These are phyloP conservation scores for Paramormyrops kingsleyae DNA, from an alignment of 2,113 vertebrate species.

Conservation along the genomic window DNA sequence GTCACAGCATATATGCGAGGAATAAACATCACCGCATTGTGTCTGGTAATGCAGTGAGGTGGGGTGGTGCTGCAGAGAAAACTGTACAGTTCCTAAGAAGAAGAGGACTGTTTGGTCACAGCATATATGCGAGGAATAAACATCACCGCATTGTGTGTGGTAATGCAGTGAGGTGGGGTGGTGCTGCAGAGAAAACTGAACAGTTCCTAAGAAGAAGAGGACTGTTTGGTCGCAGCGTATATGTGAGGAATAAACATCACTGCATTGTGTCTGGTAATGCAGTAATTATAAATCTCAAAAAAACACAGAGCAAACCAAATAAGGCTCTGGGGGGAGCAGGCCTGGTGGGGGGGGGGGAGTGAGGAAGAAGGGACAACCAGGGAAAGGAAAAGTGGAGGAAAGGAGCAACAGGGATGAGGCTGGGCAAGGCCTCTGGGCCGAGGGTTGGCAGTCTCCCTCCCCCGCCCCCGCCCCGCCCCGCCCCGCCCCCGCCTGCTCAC, in stretches of 20 bases:
- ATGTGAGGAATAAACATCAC: constrained; percentile 50
- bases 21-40: no score
- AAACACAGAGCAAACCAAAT: constrained; percentile 47
- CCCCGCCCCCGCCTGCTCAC: neutral
- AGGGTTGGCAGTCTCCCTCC: neutral
- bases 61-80: constrained; percentile 6
- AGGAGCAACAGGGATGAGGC: neutral
- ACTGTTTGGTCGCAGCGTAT: constrained; percentile 48
- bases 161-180: neutral
- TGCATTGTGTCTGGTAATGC: constrained; percentile 49
- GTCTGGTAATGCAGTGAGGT: no score
- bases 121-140: constrained; percentile 52
- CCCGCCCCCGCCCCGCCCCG: neutral
- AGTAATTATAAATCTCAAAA: constrained; percentile 49
- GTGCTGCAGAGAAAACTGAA: constrained; percentile 23
- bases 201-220: constrained; percentile 35
- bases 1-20: no score
- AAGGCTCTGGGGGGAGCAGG: constrained; percentile 36
- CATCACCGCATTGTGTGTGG: no score
- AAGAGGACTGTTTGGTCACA: constrained; percentile 42
- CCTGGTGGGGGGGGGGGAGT: constrained; percentile 14
- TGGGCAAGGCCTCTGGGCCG: neutral
- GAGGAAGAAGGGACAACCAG: neutral
- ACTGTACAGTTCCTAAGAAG: constrained; percentile 36
- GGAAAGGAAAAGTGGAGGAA: neutral